Percentiles rank a stretch among this genome's conserved stretches.
phyloP scores from a whole-genome alignment of 2,797 vertebrate genomes.

The Vespertilio murinus region DNA sequence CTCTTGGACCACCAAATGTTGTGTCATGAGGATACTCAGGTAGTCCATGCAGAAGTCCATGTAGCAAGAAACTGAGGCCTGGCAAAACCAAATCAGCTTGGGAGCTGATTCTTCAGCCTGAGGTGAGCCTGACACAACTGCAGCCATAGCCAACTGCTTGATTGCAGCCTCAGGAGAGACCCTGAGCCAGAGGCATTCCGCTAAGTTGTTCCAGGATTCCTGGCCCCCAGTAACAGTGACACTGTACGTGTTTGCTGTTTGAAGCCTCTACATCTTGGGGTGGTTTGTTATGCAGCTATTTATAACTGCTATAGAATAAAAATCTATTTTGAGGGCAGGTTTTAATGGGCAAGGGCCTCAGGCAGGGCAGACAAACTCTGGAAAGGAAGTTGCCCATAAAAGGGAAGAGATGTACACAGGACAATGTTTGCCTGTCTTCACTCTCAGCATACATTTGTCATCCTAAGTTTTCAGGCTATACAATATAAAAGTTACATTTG shows the following conservation, averaged over 20 bases:
- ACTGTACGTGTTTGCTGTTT: not conserved
- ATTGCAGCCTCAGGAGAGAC: not conserved
- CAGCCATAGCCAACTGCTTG: not conserved
- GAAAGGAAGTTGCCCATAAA: not conserved
- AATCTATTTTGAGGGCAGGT: not conserved
- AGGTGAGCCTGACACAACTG: not conserved
- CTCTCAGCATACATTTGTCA: not conserved
- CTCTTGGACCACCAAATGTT: not conserved
- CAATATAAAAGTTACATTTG: slow-evolving; percentile 18
- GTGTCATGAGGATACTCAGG: not conserved
- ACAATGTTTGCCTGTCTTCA: not conserved
- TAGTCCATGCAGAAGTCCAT: not conserved
- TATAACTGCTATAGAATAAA: not conserved
- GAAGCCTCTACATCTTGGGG: not conserved
- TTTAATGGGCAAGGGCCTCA: not conserved
- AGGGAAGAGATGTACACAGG: not conserved
- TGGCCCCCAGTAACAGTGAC: not conserved
- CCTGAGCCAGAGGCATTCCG: not conserved
- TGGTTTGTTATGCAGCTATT: not conserved
- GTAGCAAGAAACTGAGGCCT: not conserved
- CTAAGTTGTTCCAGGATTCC: not conserved
- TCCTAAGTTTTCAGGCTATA: not conserved
- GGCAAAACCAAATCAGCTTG: not conserved
- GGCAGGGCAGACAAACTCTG: not conserved
- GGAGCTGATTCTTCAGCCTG: not conserved